These are phyloP conservation scores for Theristicus caerulescens DNA, from an alignment of 2,113 vertebrate species.

Conservation along the genomic window DNA sequence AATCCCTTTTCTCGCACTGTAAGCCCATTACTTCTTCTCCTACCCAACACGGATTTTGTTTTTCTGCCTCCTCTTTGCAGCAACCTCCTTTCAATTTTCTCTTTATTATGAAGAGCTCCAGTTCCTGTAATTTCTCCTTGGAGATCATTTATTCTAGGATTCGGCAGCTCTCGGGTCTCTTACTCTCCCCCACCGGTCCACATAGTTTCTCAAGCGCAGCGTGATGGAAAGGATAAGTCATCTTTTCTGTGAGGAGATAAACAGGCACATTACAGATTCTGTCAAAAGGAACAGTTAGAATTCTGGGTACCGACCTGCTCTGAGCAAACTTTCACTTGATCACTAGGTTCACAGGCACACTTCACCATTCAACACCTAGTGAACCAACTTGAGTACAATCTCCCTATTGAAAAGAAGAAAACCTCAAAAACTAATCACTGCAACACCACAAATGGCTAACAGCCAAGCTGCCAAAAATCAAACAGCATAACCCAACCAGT, in stretches of 20 bases:
- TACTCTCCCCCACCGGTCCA: neutral
- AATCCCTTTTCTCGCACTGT: neutral
- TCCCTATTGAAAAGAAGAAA: neutral
- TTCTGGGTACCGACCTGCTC: rapidly evolving
- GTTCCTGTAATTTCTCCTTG: neutral
- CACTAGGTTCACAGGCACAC: neutral
- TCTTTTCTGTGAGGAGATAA: neutral
- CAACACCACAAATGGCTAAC: neutral
- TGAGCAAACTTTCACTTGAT: neutral
- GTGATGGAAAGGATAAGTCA: neutral
- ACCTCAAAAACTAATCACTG: neutral
- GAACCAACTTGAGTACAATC: rapidly evolving
- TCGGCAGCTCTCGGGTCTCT: neutral
- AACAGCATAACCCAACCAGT: neutral
- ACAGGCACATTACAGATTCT: neutral
- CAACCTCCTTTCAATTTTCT: neutral
- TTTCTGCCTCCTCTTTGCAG: neutral
- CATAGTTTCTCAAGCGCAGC: neutral
- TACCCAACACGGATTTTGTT: neutral
- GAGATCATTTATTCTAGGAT: neutral
- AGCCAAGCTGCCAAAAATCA: neutral
- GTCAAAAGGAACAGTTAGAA: neutral
- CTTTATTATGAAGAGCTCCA: neutral
- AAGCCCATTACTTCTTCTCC: neutral
- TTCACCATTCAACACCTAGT: neutral